Evolutionary conservation across 2,888 invertebrate genomes (phyloP).

Genomic region (Cephus spinipes): DNA sequence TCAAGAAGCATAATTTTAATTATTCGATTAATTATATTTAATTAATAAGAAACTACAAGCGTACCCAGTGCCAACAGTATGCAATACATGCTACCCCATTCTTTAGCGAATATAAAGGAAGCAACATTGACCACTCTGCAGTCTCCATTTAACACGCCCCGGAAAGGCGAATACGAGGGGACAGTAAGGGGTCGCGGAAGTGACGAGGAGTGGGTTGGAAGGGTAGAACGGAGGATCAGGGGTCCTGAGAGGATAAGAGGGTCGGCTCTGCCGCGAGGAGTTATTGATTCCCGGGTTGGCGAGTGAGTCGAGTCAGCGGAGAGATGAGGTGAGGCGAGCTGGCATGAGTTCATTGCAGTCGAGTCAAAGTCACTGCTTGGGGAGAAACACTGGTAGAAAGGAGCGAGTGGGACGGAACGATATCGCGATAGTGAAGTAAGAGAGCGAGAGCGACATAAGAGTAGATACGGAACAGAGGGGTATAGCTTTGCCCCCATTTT

Average conservation of each 20-base stretch:
- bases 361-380: conserved; percentile 16
- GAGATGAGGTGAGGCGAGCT: conserved; percentile 26
- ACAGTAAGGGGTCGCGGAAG: background rate
- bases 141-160: conserved; percentile 9
- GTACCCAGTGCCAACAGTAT: background rate
- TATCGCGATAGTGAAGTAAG: conserved; percentile 14
- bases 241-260: conserved; percentile 2
- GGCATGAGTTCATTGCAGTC: conserved; percentile 37
- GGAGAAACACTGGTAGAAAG: background rate
- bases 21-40: background rate
- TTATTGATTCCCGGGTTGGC: conserved; percentile 63
- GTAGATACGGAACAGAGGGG: background rate
- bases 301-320: conserved; percentile 28
- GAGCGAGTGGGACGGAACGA: background rate
- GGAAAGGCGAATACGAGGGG: background rate
- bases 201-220: background rate
- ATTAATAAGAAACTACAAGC: background rate
- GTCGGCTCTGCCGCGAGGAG: conserved; percentile 56
- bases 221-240: background rate
- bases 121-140: conserved; percentile 5
- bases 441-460: background rate
- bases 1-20: background rate
- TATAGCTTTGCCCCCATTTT: conserved; percentile 31
- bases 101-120: background rate
- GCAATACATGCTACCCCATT: background rate